Conservation (phyloP, 2,113 vertebrate genomes). For the Brachyhypopomus occidentalis region DNA sequence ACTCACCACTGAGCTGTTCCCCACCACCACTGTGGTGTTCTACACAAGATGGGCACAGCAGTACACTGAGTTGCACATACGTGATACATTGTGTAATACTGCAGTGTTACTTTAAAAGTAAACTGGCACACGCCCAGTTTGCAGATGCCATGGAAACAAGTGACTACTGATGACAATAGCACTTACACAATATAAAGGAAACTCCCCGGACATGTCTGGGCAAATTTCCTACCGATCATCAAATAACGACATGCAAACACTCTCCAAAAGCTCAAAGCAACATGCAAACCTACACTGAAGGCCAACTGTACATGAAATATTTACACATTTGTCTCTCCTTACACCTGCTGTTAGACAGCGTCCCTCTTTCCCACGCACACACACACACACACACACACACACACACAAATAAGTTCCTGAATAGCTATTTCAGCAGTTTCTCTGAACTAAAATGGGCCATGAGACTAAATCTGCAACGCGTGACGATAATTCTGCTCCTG, state of each 20-base stretch:
- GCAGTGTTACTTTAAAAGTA: neutral
- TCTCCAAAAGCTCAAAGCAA: neutral
- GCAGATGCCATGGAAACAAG: neutral
- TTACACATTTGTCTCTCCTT: conserved; percentile 31
- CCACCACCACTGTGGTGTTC: conserved; percentile 79
- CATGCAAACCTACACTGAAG: neutral
- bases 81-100: neutral
- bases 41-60: conserved; percentile 53
- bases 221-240: neutral
- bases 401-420: conserved; percentile 1
- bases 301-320: conserved; percentile 41
- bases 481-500: neutral
- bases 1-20: conserved; percentile 80
- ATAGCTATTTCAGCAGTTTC: neutral
- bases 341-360: conserved; percentile 24
- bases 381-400: no score
- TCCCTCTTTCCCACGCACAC: conserved; percentile 6
- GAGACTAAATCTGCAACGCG: neutral
- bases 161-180: neutral
- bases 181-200: neutral
- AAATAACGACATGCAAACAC: neutral
- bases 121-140: neutral
- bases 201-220: neutral
- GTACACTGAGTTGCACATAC: neutral
- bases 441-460: neutral